Evolutionary conservation across 2,888 invertebrate species (phyloP), one percentile per base, ranked within the genome.

Genomic region (Eupithecia inturbata): DNA sequence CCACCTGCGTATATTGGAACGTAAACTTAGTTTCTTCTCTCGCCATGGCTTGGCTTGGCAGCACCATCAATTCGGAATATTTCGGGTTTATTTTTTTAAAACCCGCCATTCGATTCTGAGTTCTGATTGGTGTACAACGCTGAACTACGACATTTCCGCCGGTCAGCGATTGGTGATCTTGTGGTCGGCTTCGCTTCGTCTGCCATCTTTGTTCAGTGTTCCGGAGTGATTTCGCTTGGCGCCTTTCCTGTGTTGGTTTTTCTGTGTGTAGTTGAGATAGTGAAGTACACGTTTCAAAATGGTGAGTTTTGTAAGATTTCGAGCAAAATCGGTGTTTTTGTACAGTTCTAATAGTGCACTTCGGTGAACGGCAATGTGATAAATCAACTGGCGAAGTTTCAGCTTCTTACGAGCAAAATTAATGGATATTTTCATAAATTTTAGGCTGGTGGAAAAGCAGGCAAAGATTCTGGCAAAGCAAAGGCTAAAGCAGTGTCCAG

Each of bases 381-480:
- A 85, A 88, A 89, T 84, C 70, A 87, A 85, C 95, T 95, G 94
- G 91, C 95, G 83, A 95, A 96, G 92, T 96, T 96, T 95, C 92
- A 94, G 87, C 87, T 76, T 78, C 81, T 94, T 95, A 94, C 85
- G 92, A 93, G 86, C 78, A 91, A 95, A 95, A 93, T 95, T 95
- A 95, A 95, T 89, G 81, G 88, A 89, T 82, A 91, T 95, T 93
- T 93, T 91, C 88, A 85, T 87, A 85, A 91, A 94, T 95, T 96
- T 91, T 95, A 98, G 99, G 99, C 99, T 96, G 99, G 99, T 94
- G 99, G 99, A 92, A 99, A 99, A 97, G 99, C 99, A 95, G 99
- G 99, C 89, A 99, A 99, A 96, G 99, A 99, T 96, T 99, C 99
- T 81, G 99, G 99, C 89, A 99, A 99, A 96, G 98, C 99, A 73